Conservation (phyloP, 2,113 vertebrate genomes). For the Stigmatopora nigra region DNA sequence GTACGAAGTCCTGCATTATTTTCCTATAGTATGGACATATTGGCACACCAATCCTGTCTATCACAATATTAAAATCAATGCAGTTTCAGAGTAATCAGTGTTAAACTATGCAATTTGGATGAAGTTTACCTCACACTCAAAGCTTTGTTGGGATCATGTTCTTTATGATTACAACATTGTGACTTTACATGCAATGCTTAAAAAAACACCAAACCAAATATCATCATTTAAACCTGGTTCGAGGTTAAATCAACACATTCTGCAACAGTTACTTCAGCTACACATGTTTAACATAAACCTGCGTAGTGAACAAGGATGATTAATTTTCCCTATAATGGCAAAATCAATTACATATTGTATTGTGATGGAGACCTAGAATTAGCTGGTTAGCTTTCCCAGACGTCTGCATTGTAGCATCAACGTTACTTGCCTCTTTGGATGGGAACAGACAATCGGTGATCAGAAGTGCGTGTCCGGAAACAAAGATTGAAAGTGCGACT, state of each 20-base stretch:
- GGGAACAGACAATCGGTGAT: neutral
- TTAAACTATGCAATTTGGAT: neutral
- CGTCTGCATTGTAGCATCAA: neutral
- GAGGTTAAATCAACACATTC: neutral
- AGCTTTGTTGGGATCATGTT: neutral
- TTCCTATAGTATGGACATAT: too few relatives aligned
- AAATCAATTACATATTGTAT: neutral
- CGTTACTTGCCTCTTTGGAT: conserved; percentile 25
- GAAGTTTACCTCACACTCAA: neutral
- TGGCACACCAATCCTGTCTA: too few relatives aligned
- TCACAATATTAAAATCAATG: neutral
- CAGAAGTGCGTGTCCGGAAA: neutral
- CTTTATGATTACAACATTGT: neutral
- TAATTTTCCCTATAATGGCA: neutral
- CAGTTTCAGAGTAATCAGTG: neutral
- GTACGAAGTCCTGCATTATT: too few relatives aligned
- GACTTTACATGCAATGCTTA: neutral
- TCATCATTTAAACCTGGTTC: neutral
- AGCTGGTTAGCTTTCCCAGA: conserved; percentile 33
- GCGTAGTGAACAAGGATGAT: neutral
- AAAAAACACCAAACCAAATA: neutral
- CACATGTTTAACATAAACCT: neutral
- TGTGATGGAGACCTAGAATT: neutral
- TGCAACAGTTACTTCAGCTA: neutral
- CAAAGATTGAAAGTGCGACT: neutral